Base-by-base conservation (phyloP, 1,140 invertebrate species). In the Penaeus indicus region DNA sequence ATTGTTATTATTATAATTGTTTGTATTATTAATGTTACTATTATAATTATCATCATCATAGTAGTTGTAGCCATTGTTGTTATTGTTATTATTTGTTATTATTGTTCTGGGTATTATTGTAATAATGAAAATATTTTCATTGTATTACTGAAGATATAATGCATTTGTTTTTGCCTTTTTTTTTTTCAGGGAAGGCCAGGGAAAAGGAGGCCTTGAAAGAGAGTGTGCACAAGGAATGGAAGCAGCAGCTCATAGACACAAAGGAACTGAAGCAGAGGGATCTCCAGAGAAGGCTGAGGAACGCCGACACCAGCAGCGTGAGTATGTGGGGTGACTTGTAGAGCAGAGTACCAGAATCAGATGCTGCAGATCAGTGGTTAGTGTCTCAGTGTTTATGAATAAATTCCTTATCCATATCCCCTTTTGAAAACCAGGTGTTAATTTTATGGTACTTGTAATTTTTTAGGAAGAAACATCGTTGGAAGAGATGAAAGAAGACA, bases 381-480 rank as follows among this genome's bases (percentile, higher is more conserved):
- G 32, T 42, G 19, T 25, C 18, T 42, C 22, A 22, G 16, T 54
- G 16, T 54, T 47, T 42, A 32, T 79, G 32, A 54, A 54, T 54
- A 13, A 0, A 13, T 54, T 13, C 54, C 11, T 11, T 79, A 79
- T 38, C 32, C 38, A 42, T 47, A 7, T 32, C 13, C 7, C n/a
- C 19, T 25, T 27, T 25, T 27, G 16, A 32, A 18, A 32, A 18
- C 1, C 22, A 47, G 16, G 42, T 80, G 4, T 80, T 80, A 42
- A 80, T 54, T 80, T 54, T 47, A 25, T 7, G 2, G n/a, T 80
- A 16, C 60, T 42, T 42, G 38, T 42, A 25, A 25, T 32, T 38
- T 79, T 79, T 42, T 21, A 81, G 64, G 77, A 82, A 22, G 21
- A 81, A n/a, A 69, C 25, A 21, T 18, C 67, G 62, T n/a, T 82